phyloP scores from a whole-genome alignment of 2,888 invertebrate species.

The Acanthosoma haemorrhoidale region DNA sequence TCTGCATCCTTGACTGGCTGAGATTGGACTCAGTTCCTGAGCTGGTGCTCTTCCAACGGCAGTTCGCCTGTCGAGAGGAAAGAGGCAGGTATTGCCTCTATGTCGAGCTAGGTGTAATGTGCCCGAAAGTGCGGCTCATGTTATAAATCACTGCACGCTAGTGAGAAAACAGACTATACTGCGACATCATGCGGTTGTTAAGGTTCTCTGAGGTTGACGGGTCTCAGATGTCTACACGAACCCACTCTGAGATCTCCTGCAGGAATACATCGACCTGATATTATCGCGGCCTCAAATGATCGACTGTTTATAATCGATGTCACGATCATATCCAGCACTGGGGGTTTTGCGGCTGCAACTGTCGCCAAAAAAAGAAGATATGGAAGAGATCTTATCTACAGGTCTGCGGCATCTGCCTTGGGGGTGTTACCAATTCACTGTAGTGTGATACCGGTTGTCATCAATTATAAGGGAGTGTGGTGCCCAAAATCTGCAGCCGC shows the following conservation, averaged over 20 bases:
- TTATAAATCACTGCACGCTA: neutral
- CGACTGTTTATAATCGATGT: neutral
- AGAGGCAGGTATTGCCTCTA: neutral
- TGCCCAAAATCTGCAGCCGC: neutral
- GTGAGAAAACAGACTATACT: neutral
- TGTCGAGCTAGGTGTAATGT: neutral
- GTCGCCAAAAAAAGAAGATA: neutral
- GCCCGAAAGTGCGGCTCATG: neutral
- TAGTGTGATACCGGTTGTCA: neutral
- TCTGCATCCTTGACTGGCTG: no score
- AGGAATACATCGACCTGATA: slow-evolving; percentile 43
- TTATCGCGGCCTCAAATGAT: neutral
- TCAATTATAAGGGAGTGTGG: neutral
- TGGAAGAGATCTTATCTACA: neutral
- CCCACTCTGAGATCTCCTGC: slow-evolving; percentile 45
- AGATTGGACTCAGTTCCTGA: neutral
- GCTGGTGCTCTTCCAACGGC: neutral
- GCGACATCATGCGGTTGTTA: neutral
- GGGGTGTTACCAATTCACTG: neutral
- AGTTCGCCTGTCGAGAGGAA: neutral
- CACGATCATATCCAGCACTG: neutral
- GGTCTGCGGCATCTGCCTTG: neutral
- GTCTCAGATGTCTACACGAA: slow-evolving; percentile 40
- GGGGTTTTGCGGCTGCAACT: neutral
- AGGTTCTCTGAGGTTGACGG: slow-evolving; percentile 16